phyloP scores from a whole-genome alignment of 2,888 invertebrate species.

The Parnassius orleans region DNA sequence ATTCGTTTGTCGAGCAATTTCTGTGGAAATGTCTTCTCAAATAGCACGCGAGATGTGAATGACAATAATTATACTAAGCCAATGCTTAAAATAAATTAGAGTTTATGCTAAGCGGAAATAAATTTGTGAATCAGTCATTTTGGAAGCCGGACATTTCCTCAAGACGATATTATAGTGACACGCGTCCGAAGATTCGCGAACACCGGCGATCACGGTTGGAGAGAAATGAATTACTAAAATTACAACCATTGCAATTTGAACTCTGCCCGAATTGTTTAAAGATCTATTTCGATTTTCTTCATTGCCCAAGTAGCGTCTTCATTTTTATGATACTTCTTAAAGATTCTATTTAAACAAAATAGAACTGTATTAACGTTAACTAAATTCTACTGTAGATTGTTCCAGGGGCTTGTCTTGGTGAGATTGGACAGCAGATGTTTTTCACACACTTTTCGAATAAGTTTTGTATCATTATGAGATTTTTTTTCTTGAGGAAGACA shows the following conservation, averaged over 20 bases:
- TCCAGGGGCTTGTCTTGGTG: slow-evolving; percentile 24
- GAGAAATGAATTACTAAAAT: slow-evolving; percentile 49
- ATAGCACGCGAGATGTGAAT: slow-evolving; percentile 39
- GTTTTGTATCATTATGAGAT: slow-evolving; percentile 70
- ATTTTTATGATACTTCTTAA: slow-evolving; percentile 4
- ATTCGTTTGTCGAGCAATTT: slow-evolving; percentile 6
- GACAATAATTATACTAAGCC: slow-evolving; percentile 53
- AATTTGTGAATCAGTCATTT: slow-evolving; percentile 25
- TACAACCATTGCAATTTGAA: slow-evolving; percentile 30
- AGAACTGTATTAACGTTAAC: rapidly evolving
- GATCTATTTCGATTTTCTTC: neutral
- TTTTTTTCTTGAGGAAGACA: slow-evolving; percentile 71
- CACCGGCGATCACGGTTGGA: slow-evolving; percentile 52
- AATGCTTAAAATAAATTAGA: slow-evolving; percentile 43
- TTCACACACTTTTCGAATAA: slow-evolving; percentile 66
- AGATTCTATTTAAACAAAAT: slow-evolving; percentile 5
- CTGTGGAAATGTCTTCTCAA: slow-evolving; percentile 26
- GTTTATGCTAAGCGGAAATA: slow-evolving; percentile 40
- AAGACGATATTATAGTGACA: slow-evolving; percentile 45
- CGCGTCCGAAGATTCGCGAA: slow-evolving; percentile 59
- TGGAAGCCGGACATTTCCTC: slow-evolving; percentile 43
- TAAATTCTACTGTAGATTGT: slow-evolving; percentile 36
- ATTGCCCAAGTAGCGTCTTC: neutral
- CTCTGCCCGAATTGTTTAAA: neutral
- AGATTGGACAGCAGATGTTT: slow-evolving; percentile 64